These are phyloP conservation scores for Apoderus coryli DNA, from an alignment of 2,888 invertebrate genomes.

Conservation along the genomic window DNA sequence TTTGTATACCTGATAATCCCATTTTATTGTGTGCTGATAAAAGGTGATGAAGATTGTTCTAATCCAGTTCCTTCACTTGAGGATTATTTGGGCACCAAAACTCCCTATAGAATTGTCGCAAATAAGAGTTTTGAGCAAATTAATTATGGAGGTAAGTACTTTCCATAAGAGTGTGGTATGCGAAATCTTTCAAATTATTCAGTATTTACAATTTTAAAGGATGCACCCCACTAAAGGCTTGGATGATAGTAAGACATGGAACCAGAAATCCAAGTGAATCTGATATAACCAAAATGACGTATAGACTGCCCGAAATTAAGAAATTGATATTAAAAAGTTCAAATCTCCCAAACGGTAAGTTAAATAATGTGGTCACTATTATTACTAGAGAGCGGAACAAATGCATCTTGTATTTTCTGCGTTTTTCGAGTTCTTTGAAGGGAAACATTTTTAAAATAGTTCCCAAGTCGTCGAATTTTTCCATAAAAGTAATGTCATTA, in stretches of 20 bases:
- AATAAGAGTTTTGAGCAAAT: slow-evolving; percentile 47
- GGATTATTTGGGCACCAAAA: slow-evolving; percentile 47
- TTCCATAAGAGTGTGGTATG: not conserved
- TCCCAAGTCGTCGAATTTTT: too few relatives aligned
- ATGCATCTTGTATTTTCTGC: too few relatives aligned
- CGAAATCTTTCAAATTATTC: slow-evolving; percentile 2
- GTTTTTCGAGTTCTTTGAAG: too few relatives aligned
- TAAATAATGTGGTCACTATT: slow-evolving; percentile 2
- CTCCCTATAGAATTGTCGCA: slow-evolving; percentile 56
- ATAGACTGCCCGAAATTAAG: slow-evolving; percentile 38
- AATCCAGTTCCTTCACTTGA: too few relatives aligned
- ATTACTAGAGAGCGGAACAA: too few relatives aligned
- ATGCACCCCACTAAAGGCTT: slow-evolving; percentile 40
- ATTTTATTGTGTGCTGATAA: too few relatives aligned
- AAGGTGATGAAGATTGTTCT: too few relatives aligned
- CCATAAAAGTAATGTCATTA: too few relatives aligned
- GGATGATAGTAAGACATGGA: slow-evolving; percentile 66
- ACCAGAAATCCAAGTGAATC: slow-evolving; percentile 54
- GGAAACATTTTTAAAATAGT: too few relatives aligned
- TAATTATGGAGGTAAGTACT: slow-evolving; percentile 40
- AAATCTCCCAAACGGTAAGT: slow-evolving; percentile 35
- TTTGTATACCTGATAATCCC: too few relatives aligned
- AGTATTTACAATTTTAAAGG: slow-evolving; percentile 16
- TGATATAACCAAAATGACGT: slow-evolving; percentile 39
- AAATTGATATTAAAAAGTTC: slow-evolving; percentile 39